Base-by-base conservation (phyloP, 2,888 invertebrate species). In the Boloria selene region DNA sequence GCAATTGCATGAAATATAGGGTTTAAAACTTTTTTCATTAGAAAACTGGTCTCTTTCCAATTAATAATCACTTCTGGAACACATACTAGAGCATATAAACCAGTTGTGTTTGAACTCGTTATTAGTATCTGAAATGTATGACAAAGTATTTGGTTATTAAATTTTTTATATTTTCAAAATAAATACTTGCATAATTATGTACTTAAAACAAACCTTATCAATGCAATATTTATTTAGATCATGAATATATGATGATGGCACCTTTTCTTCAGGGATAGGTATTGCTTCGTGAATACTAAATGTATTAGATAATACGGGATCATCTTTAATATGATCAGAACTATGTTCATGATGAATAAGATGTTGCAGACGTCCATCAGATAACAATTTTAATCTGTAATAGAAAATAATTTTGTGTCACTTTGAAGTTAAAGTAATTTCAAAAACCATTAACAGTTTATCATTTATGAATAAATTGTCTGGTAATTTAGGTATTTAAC, bases 191-290 rank as follows among this genome's bases (percentile, higher is more conserved):
- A 49, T 16, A 42, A 51, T 47, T 14, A 13, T 16, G 49, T 47
- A 7, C n/a, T 51, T 72, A 69, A 82, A 76, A 96, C 64, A 22
- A 47, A 64, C 96, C 93, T 95, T 96, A 79, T 97, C 97, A 78
- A 96, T 93, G 79, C 97, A 97, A 81, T 97, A 97, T 84, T 95
- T 95, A 51, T 95, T 95, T 70, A 94, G 94, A 17, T 93, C 90
- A 79, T 96, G 96, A 78, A 96, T 96, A 77, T 95, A 94, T 68
- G 93, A 95, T 3, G 93, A 82, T 61, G 93, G 87, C 79, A 94
- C 88, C 75, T 92, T 88, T 61, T 87, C 90, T 22, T 92, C 93
- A 76, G 88, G 89, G 70, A 90, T 85, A 18, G 79, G 71, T 66
- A 87, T 86, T 17, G 79, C 80, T 65, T 84, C 90, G 79, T 88